Evolutionary conservation across 2,797 vertebrate genomes (phyloP).

Genomic region (Taenioides sp.): DNA sequence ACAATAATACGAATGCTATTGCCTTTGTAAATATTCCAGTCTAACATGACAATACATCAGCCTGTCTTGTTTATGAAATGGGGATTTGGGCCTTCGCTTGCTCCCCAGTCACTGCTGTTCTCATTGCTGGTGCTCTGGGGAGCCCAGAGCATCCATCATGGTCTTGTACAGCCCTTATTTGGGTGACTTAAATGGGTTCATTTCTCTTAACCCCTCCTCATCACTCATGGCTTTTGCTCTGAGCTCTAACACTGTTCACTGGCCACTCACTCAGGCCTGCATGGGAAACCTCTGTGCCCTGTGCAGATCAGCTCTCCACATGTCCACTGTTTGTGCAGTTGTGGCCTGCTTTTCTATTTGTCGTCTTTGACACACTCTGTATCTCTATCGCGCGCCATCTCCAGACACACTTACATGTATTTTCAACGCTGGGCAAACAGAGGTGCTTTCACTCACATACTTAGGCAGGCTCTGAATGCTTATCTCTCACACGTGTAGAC

Average conservation of each 20-base stretch:
- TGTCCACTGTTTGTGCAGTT: constrained; percentile 38
- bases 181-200: constrained; percentile 86
- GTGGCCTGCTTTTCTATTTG: constrained; percentile 32
- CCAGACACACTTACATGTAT: constrained; percentile 51
- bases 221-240: constrained; percentile 75
- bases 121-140: constrained; percentile 59
- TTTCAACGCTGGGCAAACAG: constrained; percentile 56
- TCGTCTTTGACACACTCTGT: constrained; percentile 29
- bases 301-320: constrained; percentile 52
- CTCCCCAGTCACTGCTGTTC: constrained; percentile 55
- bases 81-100: constrained; percentile 58
- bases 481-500: constrained; percentile 63
- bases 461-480: constrained; percentile 45
- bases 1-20: constrained; percentile 1
- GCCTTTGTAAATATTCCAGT: background rate
- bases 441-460: constrained; percentile 52
- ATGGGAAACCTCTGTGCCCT: constrained; percentile 62
- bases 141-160: constrained; percentile 72
- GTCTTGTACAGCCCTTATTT: constrained; percentile 77
- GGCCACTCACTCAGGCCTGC: constrained; percentile 61
- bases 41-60: constrained; percentile 33
- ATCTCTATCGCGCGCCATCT: constrained; percentile 48
- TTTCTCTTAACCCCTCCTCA: constrained; percentile 84
- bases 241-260: constrained; percentile 63
- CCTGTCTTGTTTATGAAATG: constrained; percentile 62